phyloP scores from a whole-genome alignment of 2,888 invertebrate genomes.

The Nudaria mundana region DNA sequence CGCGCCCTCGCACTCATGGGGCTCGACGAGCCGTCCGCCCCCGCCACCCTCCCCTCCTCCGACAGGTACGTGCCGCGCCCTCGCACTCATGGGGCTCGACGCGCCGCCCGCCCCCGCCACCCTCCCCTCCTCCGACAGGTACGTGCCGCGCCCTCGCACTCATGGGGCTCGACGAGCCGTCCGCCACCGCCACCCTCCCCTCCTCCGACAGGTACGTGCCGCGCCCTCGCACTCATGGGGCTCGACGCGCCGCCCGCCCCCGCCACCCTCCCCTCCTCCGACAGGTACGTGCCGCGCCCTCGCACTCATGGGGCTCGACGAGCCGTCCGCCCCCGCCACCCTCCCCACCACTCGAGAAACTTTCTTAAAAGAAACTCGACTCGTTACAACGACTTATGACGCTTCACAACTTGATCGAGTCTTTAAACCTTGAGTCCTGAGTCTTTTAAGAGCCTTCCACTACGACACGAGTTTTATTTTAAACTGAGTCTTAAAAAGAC shows the following conservation, averaged over 20 bases:
- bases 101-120: conserved; percentile 84
- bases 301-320: conserved; percentile 90
- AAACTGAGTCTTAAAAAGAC: too few relatives aligned
- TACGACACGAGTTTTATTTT: too few relatives aligned
- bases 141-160: neutral
- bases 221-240: conserved; percentile 94
- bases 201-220: neutral
- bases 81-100: neutral
- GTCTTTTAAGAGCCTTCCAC: too few relatives aligned
- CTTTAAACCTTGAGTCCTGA: too few relatives aligned
- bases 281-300: too few relatives aligned
- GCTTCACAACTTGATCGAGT: too few relatives aligned
- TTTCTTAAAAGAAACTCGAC: too few relatives aligned
- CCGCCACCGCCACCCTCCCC: conserved; percentile 23
- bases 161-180: conserved; percentile 84
- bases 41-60: conserved; percentile 47
- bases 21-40: conserved; percentile 82
- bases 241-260: conserved; percentile 84
- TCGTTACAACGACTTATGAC: too few relatives aligned
- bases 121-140: too few relatives aligned
- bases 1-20: conserved; percentile 92
- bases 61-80: neutral
- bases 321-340: conserved; percentile 52
- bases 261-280: conserved; percentile 87
- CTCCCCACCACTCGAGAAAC: conserved; percentile 87